These are phyloP conservation scores for Pitta sordida DNA, from an alignment of 2,113 vertebrate species.

Conservation along the genomic window DNA sequence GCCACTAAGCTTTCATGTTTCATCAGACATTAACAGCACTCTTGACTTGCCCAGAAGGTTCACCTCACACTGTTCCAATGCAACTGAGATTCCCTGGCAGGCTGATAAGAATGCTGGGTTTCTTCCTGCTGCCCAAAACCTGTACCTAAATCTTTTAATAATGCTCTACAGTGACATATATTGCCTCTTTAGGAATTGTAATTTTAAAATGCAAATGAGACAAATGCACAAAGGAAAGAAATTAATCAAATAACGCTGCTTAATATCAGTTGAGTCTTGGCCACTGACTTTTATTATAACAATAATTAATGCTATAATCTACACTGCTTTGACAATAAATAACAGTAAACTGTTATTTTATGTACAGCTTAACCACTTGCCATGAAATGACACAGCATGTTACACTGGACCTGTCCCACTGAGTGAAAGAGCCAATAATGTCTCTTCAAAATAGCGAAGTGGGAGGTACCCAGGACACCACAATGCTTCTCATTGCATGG, in stretches of 20 bases:
- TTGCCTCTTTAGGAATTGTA: background rate
- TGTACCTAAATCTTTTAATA: background rate
- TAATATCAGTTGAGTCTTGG: constrained; percentile 28
- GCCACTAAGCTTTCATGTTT: background rate
- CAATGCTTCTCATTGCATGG: background rate
- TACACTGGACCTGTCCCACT: background rate
- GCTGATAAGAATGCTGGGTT: background rate
- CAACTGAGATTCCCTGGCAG: background rate
- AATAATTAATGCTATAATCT: constrained; percentile 36
- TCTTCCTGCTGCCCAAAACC: background rate
- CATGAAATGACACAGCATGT: background rate
- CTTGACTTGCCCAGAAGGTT: background rate
- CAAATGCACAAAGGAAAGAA: constrained; percentile 26
- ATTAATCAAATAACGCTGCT: constrained; percentile 26
- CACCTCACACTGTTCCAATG: background rate
- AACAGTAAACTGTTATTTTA: constrained; percentile 10
- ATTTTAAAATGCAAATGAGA: constrained; percentile 51
- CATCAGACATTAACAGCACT: background rate
- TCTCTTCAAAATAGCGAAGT: background rate
- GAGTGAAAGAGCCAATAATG: background rate
- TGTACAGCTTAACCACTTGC: background rate
- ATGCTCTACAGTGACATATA: constrained; percentile 18
- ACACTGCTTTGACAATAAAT: background rate
- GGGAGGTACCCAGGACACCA: background rate
- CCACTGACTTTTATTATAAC: constrained; percentile 23